Base-by-base conservation (phyloP, 2,888 invertebrate species). In the Ischnura elegans region DNA sequence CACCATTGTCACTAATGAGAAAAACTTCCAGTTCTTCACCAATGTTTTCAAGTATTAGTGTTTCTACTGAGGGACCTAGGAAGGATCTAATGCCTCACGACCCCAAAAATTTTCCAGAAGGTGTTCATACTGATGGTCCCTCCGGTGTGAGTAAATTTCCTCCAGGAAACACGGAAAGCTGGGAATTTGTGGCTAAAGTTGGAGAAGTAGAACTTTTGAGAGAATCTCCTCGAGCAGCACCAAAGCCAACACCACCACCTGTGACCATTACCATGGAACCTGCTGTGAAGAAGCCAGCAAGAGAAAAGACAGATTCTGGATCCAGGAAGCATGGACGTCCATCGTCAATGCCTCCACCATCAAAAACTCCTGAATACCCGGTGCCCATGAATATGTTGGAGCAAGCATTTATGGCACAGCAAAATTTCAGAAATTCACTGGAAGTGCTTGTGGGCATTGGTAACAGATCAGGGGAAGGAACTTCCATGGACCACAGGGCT, bases 141-240 rank as follows among this genome's bases (percentile, higher is more conserved):
- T 90, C 90, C 43, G 61, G 36, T 25, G 43, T 55, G 61, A 61
- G 61, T 90, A 90, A 90, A 43, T 90, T 90, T 21, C 90, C 90
- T 29, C n/a, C 90, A n/a, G 90, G 90, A n/a, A 90, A 90, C 43
- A 90, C 90, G 43, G 90, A 90, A n/a, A 90, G 90, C 45, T 90
- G 90, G 90, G 90, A 90, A 90, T 90, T 90, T 61, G 90, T 90
- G 25, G 90, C 90, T 6, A 90, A 90, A 43, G 90, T 90, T 2
- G 90, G 90, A n/a, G 90, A 90, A 36, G 90, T 90, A 16, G 90
- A 90, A 43, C 61, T 90, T 36, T 43, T 90, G 42, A 90, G 90
- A 21, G 90, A 90, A 43, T 61, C 61, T 43, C 90, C 90, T 21
- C 61, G 90, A n/a, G 66, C 25, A 0, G n/a, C 61, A 42, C 90